These are phyloP conservation scores for Halcyon badia DNA, from an alignment of 2,797 vertebrate genomes.

Conservation along the genomic window DNA sequence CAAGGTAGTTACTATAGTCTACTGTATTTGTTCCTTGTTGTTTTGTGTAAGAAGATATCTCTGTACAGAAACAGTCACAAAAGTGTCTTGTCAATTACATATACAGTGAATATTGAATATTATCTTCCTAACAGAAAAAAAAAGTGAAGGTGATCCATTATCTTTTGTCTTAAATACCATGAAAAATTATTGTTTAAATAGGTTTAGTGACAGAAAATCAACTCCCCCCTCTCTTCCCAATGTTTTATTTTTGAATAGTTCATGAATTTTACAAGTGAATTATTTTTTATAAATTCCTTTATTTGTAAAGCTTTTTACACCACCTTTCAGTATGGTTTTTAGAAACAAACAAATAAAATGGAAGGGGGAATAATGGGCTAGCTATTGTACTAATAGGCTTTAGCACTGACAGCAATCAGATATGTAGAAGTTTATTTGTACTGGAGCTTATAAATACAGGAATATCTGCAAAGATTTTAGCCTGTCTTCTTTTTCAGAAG, in stretches of 20 bases:
- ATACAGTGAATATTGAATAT: not conserved
- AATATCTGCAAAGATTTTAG: not conserved
- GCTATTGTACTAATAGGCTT: not conserved
- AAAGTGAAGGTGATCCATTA: not conserved
- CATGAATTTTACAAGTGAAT: not conserved
- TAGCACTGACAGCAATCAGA: not conserved
- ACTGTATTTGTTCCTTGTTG: not conserved
- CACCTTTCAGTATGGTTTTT: not conserved
- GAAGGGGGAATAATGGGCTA: not conserved
- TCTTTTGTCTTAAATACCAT: not conserved
- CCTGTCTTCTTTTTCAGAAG: not conserved
- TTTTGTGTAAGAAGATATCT: not conserved
- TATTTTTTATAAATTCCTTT: not conserved
- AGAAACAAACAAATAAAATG: not conserved
- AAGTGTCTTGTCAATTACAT: not conserved
- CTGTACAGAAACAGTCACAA: not conserved
- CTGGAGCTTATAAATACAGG: not conserved
- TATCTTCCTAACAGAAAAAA: not conserved
- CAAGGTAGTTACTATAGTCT: not conserved
- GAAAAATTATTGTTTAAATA: not conserved
- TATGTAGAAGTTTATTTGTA: not conserved
- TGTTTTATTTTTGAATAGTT: not conserved
- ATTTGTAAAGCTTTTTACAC: not conserved
- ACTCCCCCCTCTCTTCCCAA: rapidly evolving
- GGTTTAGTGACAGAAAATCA: not conserved